Conservation (phyloP, 1,140 invertebrate genomes). For the Ceratina australensis region DNA sequence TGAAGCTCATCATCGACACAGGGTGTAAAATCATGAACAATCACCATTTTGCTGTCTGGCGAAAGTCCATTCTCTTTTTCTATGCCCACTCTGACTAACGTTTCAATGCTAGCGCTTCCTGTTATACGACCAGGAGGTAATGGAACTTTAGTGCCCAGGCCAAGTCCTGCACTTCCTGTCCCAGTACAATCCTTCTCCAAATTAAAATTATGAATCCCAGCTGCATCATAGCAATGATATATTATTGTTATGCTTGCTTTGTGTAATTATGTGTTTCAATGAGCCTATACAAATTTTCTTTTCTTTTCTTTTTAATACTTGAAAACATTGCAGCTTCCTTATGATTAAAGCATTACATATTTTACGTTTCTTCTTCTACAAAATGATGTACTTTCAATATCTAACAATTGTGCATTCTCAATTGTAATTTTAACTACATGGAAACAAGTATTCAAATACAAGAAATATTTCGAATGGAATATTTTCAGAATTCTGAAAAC, state of each 20-base stretch:
- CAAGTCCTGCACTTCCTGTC: slow-evolving; percentile 64
- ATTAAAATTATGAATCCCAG: slow-evolving; percentile 74
- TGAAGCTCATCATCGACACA: slow-evolving; percentile 96
- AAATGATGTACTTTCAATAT: no score
- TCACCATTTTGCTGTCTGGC: slow-evolving; percentile 96
- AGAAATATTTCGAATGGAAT: no score
- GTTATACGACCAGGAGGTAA: slow-evolving; percentile 90
- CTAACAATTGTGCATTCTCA: no score
- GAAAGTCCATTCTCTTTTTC: slow-evolving; percentile 96
- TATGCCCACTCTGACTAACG: slow-evolving; percentile 94
- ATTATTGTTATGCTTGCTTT: neutral
- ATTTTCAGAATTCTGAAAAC: no score
- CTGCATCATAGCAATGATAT: slow-evolving; percentile 42
- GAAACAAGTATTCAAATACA: no score
- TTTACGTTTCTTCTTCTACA: no score
- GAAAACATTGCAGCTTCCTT: no score
- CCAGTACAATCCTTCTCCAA: slow-evolving; percentile 74
- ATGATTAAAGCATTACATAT: no score
- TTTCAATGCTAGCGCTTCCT: slow-evolving; percentile 96
- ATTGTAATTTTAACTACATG: no score
- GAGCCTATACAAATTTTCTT: no score
- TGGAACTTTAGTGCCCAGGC: slow-evolving; percentile 70
- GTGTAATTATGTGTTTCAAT: no score
- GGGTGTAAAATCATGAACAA: slow-evolving; percentile 95
- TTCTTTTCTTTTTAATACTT: no score